phyloP scores from a whole-genome alignment of 2,113 vertebrate species.

The Callipepla californica region DNA sequence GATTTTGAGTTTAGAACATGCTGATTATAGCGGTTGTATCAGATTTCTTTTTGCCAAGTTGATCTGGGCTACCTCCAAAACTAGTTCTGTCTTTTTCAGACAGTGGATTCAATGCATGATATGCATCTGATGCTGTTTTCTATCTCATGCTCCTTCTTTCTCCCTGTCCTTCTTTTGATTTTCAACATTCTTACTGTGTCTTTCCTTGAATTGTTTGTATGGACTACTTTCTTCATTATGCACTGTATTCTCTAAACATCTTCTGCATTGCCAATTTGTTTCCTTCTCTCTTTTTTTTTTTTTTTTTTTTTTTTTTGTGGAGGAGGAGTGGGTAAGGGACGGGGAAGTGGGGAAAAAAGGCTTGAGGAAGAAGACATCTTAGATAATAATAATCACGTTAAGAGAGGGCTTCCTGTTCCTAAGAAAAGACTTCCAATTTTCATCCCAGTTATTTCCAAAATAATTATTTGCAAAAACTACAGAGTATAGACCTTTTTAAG shows the following conservation, averaged over 20 bases:
- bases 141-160: not conserved
- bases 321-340: rapidly evolving
- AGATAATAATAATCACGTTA: not conserved
- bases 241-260: not conserved
- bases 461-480: not conserved
- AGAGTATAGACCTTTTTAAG: not conserved
- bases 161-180: not conserved
- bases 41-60: conserved; percentile 9
- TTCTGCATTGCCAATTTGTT: not conserved
- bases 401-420: not conserved
- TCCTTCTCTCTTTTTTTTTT: not conserved
- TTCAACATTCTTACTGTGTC: not conserved
- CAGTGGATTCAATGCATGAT: no score
- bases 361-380: not conserved
- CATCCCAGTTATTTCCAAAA: not conserved
- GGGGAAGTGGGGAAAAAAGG: not conserved
- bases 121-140: not conserved
- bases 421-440: not conserved
- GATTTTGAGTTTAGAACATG: not conserved
- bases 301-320: no score
- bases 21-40: not conserved
- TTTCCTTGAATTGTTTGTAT: not conserved
- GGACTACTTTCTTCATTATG: not conserved
- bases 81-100: not conserved
- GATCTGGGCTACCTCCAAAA: not conserved